Percentiles rank a stretch among this genome's conserved stretches.
phyloP scores from a whole-genome alignment of 2,888 invertebrate species.

The Troides oblongomaculatus region DNA sequence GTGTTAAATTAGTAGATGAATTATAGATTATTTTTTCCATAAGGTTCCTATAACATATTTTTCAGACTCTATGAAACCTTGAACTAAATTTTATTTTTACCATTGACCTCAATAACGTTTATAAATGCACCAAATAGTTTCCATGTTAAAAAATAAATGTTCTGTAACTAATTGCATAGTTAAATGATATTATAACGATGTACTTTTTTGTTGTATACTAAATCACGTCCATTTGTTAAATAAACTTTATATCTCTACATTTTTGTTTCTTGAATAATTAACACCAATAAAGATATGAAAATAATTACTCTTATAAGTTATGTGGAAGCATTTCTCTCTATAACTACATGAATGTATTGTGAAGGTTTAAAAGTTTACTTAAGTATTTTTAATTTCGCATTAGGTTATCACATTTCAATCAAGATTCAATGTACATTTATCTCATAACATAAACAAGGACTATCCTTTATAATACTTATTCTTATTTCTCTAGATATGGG shows the following conservation, averaged over 20 bases:
- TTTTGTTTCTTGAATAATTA: not conserved
- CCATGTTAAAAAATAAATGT: slow-evolving; percentile 19
- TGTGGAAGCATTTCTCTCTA: no score
- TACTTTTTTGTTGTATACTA: not conserved
- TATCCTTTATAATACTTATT: not conserved
- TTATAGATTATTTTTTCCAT: no score
- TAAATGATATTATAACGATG: not conserved
- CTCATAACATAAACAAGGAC: not conserved
- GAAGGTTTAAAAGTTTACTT: no score
- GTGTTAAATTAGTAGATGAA: not conserved
- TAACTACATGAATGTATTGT: no score
- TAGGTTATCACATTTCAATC: no score
- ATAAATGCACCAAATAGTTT: slow-evolving; percentile 26
- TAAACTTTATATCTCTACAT: not conserved
- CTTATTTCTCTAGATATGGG: slow-evolving; percentile 83
- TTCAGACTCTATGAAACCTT: slow-evolving; percentile 33
- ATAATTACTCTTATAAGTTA: not conserved
- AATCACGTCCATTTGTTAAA: not conserved
- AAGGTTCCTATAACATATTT: not conserved
- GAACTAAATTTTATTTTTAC: slow-evolving; percentile 34
- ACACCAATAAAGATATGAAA: not conserved
- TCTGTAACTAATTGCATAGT: slow-evolving; percentile 14
- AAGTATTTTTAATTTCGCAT: no score
- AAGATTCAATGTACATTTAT: not conserved
- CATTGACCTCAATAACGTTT: slow-evolving; percentile 34